Evolutionary conservation across 2,113 vertebrate species (phyloP).

Genomic region (Eudyptes chrysolophus): DNA sequence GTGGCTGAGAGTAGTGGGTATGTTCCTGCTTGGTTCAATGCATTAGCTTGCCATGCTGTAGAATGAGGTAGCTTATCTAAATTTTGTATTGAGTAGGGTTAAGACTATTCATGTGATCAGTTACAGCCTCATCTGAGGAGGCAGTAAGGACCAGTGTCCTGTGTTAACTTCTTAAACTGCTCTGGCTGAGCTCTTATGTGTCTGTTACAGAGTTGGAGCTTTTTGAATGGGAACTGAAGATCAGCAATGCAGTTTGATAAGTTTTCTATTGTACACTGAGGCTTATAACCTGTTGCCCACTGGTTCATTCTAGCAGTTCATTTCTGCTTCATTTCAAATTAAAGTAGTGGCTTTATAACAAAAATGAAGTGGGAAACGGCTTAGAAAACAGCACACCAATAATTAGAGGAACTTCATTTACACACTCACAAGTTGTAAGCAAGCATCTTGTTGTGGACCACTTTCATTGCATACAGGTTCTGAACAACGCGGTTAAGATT

Average conservation of each 20-base stretch:
- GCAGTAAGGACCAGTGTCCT: background rate
- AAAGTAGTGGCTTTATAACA: background rate
- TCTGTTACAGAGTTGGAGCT: background rate
- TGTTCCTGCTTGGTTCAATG: background rate
- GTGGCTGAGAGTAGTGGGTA: background rate
- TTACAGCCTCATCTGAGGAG: background rate
- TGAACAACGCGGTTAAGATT: background rate
- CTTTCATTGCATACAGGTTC: background rate
- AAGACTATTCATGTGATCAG: too few species aligned
- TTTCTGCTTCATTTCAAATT: background rate
- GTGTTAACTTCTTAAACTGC: background rate
- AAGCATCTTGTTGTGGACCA: background rate
- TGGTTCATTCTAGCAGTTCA: background rate
- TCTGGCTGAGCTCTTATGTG: background rate
- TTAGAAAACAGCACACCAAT: background rate
- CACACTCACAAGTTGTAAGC: background rate
- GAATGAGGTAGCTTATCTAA: background rate
- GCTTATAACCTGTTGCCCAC: background rate
- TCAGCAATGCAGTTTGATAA: background rate
- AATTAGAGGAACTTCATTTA: background rate
- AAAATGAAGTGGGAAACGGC: background rate
- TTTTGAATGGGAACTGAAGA: background rate
- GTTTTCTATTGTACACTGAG: rapidly evolving
- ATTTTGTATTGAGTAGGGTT: background rate
- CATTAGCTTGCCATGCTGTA: background rate